Evolutionary conservation across 2,888 invertebrate species (phyloP).

Genomic region (Hydropsyche betteni): DNA sequence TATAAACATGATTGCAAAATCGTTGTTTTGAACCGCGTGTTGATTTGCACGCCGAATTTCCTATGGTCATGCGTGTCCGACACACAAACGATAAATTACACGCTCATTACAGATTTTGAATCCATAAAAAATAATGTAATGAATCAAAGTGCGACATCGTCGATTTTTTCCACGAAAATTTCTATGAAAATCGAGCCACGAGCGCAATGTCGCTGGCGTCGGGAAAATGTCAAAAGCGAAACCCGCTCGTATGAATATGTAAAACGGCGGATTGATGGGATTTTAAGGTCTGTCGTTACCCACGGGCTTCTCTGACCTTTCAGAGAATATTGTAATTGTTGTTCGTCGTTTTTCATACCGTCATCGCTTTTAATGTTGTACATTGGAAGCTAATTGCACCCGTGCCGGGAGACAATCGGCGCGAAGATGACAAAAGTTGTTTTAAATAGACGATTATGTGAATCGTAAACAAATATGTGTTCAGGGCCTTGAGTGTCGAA

Average conservation of each 20-base stretch:
- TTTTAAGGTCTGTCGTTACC: conserved; percentile 26
- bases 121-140: too few relatives aligned
- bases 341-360: conserved; percentile 4
- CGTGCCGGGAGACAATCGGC: not conserved
- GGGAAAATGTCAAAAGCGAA: too few relatives aligned
- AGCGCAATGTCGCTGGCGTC: too few relatives aligned
- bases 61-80: not conserved
- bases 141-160: not conserved
- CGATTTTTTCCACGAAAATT: not conserved
- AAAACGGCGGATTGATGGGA: not conserved
- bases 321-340: not conserved
- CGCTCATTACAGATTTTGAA: not conserved
- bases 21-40: conserved; percentile 2
- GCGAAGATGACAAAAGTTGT: conserved; percentile 20
- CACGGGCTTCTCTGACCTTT: conserved; percentile 19
- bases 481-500: too few relatives aligned
- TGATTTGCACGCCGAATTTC: not conserved
- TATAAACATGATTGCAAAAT: conserved; percentile 8
- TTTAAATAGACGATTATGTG: conserved; percentile 9
- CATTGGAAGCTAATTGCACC: not conserved
- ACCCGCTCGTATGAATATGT: conserved; percentile 2
- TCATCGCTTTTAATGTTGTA: conserved; percentile 8
- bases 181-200: too few relatives aligned
- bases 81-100: conserved; percentile 2
- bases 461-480: too few relatives aligned